Conservation (phyloP, 2,113 vertebrate species). For the Sarotherodon lohbergeri region DNA sequence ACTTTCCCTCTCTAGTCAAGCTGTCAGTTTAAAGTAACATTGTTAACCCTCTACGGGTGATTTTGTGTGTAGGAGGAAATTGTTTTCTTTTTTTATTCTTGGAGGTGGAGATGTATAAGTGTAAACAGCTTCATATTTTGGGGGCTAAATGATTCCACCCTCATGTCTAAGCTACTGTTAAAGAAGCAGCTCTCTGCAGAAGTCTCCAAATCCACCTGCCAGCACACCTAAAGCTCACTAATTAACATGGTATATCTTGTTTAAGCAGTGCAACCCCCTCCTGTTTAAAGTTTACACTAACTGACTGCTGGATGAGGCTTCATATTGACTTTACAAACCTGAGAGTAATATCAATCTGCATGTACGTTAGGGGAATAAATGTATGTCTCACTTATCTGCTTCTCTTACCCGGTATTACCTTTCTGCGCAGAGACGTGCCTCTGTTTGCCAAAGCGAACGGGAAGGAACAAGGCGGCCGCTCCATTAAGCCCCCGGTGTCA, state of each 20-base stretch:
- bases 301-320: not conserved
- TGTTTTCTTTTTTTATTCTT: not conserved
- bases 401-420: not conserved
- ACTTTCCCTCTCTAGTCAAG: not conserved
- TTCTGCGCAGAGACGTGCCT: conserved; percentile 1
- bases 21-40: not conserved
- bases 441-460: conserved; percentile 23
- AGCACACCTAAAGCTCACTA: not conserved
- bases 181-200: not conserved
- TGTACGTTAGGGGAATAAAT: not conserved
- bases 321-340: not conserved
- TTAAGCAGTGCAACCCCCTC: not conserved
- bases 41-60: not conserved
- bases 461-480: not conserved
- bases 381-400: not conserved
- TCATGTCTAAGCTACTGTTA: not conserved
- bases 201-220: not conserved
- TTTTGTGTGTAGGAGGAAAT: not conserved
- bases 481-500: conserved; percentile 50
- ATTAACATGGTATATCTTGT: not conserved
- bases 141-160: not conserved
- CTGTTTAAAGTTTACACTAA: not conserved
- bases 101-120: not conserved
- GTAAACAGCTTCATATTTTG: not conserved
- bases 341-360: not conserved